Base-by-base conservation (phyloP, 2,797 vertebrate species). In the Pantherophis vulpinus region DNA sequence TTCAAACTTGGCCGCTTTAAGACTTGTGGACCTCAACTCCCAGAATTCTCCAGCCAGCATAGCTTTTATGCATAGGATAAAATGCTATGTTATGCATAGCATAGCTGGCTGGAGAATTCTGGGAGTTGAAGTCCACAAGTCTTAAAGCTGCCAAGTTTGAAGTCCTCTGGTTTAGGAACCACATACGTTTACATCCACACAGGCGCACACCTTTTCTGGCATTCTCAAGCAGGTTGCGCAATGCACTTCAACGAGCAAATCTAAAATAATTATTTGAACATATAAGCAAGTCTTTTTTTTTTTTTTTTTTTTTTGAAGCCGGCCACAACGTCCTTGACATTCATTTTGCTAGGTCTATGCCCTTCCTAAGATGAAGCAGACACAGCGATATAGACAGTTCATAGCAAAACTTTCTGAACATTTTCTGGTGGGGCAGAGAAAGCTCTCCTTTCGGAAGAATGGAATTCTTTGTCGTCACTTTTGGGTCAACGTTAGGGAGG, bases 171-270 rank as follows among this genome's bases (percentile, higher is more conserved):
- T 13, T 74, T 93, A 20, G 42, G 86, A 74, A 37, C 63, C 0
- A 56, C 25, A 55, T 55, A 63, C 10, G 25, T 23, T 74, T 13
- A 61, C 1, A 11, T 20, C 25, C n/a, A 88, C 3, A 58, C 10
- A 29, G 25, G 2, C 13, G 51, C 29, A 25, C 29, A 37, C 7
- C 25, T n/a, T 37, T 18, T 58, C 29, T 56, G 60, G 79, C 88
- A 93, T 29, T 51, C 25, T 83, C 90, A 56, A 83, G 86, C 13
- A 54, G 58, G 0, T 10, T 83, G 59, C 93, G 86, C 89, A 91
- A 86, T 5, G 61, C 29, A 83, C 29, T 61, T 89, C 9, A 83
- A 95, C 27, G 91, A 86, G 54, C 94, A 93, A 37, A 42, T 94
- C 94, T 12, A 2, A 87, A 94, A 96, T 86, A 25, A 74, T 10